Conservation (phyloP, 2,113 vertebrate genomes). For the Campylomormyrus tamandua region DNA sequence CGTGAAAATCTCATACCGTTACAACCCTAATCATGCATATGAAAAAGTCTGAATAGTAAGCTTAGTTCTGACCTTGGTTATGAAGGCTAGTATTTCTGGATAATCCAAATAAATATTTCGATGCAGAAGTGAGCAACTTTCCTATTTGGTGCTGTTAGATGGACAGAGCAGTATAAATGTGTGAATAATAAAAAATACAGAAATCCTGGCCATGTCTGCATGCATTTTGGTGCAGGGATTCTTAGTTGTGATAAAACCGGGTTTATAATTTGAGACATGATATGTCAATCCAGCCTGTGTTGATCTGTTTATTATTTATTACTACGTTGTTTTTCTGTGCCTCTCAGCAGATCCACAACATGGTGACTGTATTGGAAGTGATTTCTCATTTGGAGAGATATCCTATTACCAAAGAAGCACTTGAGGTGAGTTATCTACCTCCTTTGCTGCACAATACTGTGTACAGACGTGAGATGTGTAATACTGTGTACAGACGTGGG, state of each 20-base stretch:
- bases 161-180: constrained; percentile 81
- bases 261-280: background rate
- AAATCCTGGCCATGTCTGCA: constrained; percentile 46
- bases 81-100: background rate
- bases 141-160: constrained; percentile 82
- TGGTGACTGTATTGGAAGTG: constrained; percentile 90
- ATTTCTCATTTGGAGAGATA: constrained; percentile 94
- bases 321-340: constrained; percentile 8
- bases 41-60: background rate
- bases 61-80: background rate
- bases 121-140: constrained; percentile 83
- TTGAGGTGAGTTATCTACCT: constrained; percentile 68
- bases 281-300: background rate
- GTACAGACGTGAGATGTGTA: background rate
- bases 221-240: constrained; percentile 17
- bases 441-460: background rate
- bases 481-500: too few species aligned
- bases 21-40: too few species aligned
- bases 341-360: constrained; percentile 83
- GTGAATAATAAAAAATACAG: constrained; percentile 74
- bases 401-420: constrained; percentile 95
- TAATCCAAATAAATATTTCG: constrained; percentile 65
- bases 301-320: background rate
- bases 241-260: background rate
- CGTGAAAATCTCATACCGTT: too few species aligned